Base-by-base conservation (phyloP, 1,140 invertebrate species). In the Portunus trituberculatus region DNA sequence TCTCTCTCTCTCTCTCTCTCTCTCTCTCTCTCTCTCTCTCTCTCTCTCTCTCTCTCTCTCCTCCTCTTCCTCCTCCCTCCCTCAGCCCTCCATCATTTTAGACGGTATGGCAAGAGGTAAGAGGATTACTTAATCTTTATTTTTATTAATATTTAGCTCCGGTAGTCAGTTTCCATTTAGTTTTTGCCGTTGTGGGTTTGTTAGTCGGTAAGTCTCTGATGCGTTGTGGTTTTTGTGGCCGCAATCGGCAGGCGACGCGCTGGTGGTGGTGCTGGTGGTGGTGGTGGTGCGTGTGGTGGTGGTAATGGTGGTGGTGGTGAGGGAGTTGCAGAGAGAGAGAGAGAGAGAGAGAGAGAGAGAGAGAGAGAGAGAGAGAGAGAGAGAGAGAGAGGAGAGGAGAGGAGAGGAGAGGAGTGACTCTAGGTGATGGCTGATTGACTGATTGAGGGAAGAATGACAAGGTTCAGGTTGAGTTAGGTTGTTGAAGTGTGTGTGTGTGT, bases 71-170 rank as follows among this genome's bases (percentile, higher is more conserved):
- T 20, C 84, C 39, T 87, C 86, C 45, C 45, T 46, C 45, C 45
- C 28, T 88, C n/a, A 20, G 10, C 45, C 86, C 86, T 88, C 32
- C 45, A 39, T 88, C 45, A 46, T 88, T 39, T 88, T 88, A 88
- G 45, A 88, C 31, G 31, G 86, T 88, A 46, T 88, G 31, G 45
- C 45, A 39, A 88, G 32, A 32, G 67, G 67, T 76, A 76, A 76
- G 67, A 76, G 67, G 67, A 76, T 76, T 76, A 76, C 67, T 76
- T 76, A 76, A 76, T 76, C 67, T 76, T 76, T 76, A 76, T 76
- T 76, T 76, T 76, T 76, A 76, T 76, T 76, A 76, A 76, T 76
- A 76, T 76, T 76, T 76, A 76, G 67, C 67, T 76, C 67, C 25
- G 67, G 67, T 76, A 76, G 67, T 76, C 67, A 76, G 67, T 76